phyloP scores from a whole-genome alignment of 2,113 vertebrate species.

The Sinocyclocheilus rhinocerous region DNA sequence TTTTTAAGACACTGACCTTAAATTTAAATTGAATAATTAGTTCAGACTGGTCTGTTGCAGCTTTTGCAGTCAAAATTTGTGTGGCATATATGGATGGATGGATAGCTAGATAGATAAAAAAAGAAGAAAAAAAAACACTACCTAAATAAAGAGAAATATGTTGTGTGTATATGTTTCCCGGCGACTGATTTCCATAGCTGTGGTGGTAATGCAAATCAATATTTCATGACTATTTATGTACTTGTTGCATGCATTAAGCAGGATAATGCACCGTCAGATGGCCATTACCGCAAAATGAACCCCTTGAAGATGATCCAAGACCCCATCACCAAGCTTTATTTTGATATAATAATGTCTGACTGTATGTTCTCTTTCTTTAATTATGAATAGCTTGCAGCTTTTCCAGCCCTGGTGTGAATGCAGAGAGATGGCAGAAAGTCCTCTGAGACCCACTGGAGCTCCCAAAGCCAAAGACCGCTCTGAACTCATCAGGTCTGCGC shows the following conservation, averaged over 20 bases:
- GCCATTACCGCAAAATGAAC: neutral
- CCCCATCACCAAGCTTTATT: neutral
- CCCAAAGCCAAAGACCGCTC: neutral
- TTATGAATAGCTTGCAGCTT: slow-evolving; percentile 1
- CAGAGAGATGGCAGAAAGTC: neutral
- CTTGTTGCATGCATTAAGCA: neutral
- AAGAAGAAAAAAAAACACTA: no score
- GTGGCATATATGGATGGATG: no score
- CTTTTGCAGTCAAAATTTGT: no score
- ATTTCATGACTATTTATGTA: neutral
- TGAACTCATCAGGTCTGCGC: neutral
- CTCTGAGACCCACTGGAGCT: neutral
- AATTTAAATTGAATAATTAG: neutral
- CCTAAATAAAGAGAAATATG: neutral
- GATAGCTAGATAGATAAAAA: no score
- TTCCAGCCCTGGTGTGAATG: neutral
- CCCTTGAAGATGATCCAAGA: neutral
- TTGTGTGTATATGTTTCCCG: neutral
- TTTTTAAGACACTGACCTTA: no score
- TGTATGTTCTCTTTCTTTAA: neutral
- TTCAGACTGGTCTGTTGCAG: neutral
- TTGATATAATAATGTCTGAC: neutral
- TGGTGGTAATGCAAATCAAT: neutral
- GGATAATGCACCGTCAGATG: neutral
- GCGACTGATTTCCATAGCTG: neutral